These are phyloP conservation scores for Fregetta grallaria DNA, from an alignment of 2,113 vertebrate genomes.

Conservation along the genomic window DNA sequence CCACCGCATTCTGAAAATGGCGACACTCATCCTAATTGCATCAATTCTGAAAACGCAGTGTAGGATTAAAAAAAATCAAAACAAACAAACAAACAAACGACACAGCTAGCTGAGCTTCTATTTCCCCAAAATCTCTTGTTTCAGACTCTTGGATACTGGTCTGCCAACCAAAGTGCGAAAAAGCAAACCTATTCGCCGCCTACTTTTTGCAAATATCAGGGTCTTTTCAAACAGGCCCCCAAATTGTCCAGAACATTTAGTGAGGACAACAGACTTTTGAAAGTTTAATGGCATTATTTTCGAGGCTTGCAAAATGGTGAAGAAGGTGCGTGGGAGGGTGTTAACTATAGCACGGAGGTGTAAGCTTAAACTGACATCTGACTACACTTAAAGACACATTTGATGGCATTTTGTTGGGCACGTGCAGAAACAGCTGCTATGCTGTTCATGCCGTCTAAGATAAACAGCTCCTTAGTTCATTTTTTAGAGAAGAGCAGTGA, in stretches of 20 bases:
- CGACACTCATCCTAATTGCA: no score
- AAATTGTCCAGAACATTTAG: neutral
- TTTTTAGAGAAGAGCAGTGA: neutral
- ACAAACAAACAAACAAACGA: neutral
- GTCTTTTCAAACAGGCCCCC: neutral
- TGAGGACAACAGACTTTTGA: neutral
- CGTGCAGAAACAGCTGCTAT: neutral
- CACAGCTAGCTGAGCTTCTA: neutral
- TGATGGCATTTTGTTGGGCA: neutral
- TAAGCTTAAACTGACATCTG: neutral
- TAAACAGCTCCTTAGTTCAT: neutral
- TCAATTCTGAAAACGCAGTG: no score
- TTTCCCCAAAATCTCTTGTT: neutral
- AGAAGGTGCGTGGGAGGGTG: neutral
- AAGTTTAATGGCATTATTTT: neutral
- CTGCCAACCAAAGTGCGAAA: neutral
- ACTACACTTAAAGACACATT: neutral
- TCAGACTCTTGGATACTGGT: neutral
- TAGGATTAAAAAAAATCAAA: no score
- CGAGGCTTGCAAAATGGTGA: accelerated
- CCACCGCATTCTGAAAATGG: neutral
- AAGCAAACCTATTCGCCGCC: accelerated
- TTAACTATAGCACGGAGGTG: accelerated
- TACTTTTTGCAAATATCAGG: accelerated
- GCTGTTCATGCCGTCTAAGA: neutral